Percentiles rank a stretch among this genome's conserved stretches.
phyloP scores from a whole-genome alignment of 2,888 invertebrate species.

The Lasioglossum marginatum region DNA sequence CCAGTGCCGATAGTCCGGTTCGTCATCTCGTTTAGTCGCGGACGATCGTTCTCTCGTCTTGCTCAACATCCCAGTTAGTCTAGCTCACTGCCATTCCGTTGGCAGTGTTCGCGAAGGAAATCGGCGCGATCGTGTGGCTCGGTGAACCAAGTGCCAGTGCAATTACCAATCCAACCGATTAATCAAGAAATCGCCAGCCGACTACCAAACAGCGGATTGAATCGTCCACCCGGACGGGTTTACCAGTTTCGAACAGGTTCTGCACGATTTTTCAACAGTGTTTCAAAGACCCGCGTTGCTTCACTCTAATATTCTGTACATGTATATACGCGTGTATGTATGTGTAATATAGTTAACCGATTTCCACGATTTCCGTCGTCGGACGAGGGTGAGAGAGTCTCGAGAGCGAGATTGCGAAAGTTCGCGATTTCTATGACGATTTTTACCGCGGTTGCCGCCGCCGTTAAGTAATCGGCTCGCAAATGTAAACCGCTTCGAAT shows the following conservation, averaged over 20 bases:
- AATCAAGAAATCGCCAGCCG: not conserved
- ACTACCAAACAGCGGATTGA: not conserved
- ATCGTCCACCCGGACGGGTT: not conserved
- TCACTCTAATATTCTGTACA: not conserved
- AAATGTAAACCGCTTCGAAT: slow-evolving; percentile 55
- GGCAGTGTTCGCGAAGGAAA: slow-evolving; percentile 20
- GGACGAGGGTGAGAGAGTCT: not conserved
- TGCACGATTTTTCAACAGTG: not conserved
- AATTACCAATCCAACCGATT: not conserved
- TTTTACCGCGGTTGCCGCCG: not conserved
- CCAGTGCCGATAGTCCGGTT: slow-evolving; percentile 66
- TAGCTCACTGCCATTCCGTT: slow-evolving; percentile 15
- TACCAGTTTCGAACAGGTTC: not conserved
- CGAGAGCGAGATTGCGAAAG: slow-evolving; percentile 16
- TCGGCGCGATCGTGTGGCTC: slow-evolving; percentile 1
- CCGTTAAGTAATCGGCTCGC: slow-evolving; percentile 48
- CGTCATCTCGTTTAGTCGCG: slow-evolving; percentile 70
- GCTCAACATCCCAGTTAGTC: slow-evolving; percentile 46
- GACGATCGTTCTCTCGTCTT: slow-evolving; percentile 64
- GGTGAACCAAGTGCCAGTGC: slow-evolving; percentile 7
- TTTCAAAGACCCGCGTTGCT: not conserved
- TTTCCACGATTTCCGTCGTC: not conserved
- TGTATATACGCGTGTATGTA: not conserved
- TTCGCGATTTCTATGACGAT: not conserved
- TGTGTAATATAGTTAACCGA: not conserved